Base-by-base conservation (phyloP, 1,140 invertebrate species). In the Danaus melanippus region DNA sequence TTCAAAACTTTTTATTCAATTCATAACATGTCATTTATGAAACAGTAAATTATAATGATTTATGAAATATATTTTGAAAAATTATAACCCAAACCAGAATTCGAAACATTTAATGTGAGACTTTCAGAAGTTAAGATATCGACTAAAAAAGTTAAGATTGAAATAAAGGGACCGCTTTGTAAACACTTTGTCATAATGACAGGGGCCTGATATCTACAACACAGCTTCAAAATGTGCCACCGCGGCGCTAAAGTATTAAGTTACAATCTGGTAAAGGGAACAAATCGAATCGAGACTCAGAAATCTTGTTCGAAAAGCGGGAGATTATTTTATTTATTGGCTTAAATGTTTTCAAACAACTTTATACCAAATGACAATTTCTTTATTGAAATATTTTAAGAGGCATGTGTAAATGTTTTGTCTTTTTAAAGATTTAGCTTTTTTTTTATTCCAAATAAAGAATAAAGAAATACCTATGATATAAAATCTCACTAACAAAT, bases 161-260 rank as follows among this genome's bases (percentile, higher is more conserved):
- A 76, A 73, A 69, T 64, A 74, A 67, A 68, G 58, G 55, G 46
- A 58, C 59, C 62, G 62, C 60, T 71, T 69, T 64, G 75, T 76
- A 69, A 74, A 73, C 67, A 73, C 68, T 73, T 71, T 71, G 70
- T 76, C 68, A 76, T 70, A 66, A 69, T 71, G 68, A 76, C 71
- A 74, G 60, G 63, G 63, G 58, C 66, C 48, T 69, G 75, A 74
- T 76, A 78, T 72, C 68, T 64, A 62, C 66, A 75, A 68, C 71
- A 69, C 62, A 58, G 60, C 66, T 69, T 65, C 54, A 65, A 73
- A 72, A 68, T 67, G 60, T 71, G 70, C 65, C 67, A 68, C 65
- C 60, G 69, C 62, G 71, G 71, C 66, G 70, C 72, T 67, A 70
- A 65, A 70, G 74, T 79, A 77, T 80, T 74, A 71, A 69, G 64